These are phyloP conservation scores for Argyresthia goedartella DNA, from an alignment of 2,888 invertebrate genomes.

Conservation along the genomic window DNA sequence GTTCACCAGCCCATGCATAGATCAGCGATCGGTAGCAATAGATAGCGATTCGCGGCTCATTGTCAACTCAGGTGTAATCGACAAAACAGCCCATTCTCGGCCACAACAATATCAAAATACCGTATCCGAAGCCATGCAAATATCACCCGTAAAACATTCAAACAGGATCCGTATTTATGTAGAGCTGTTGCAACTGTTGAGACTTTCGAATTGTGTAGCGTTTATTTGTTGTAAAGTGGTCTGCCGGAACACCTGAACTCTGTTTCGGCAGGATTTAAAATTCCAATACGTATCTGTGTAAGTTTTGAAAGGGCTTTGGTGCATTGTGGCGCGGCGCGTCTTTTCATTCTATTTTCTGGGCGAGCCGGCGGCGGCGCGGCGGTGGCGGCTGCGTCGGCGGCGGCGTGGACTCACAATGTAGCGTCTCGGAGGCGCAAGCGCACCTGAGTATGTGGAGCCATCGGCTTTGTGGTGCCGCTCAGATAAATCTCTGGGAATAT, in stretches of 20 bases:
- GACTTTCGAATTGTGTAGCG: not conserved
- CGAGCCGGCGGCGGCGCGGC: constrained; percentile 22
- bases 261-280: constrained; percentile 30
- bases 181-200: not conserved
- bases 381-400: constrained; percentile 21
- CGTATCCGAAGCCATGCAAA: constrained; percentile 10
- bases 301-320: constrained; percentile 43
- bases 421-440: constrained; percentile 20
- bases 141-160: constrained; percentile 18
- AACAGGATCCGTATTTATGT: not conserved
- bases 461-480: constrained; percentile 44
- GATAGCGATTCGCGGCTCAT: not conserved
- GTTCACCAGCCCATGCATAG: not conserved
- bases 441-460: constrained; percentile 56
- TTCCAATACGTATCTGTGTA: constrained; percentile 45
- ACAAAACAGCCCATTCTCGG: constrained; percentile 2
- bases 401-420: constrained; percentile 39
- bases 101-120: constrained; percentile 6
- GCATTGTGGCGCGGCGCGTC: constrained; percentile 46
- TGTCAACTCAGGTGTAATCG: not conserved
- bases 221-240: constrained; percentile 10
- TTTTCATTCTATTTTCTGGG: constrained; percentile 56
- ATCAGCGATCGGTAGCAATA: not conserved
- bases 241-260: constrained; percentile 18
- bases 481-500: not conserved